phyloP scores from a whole-genome alignment of 2,113 vertebrate genomes.

The Alligator sinensis region DNA sequence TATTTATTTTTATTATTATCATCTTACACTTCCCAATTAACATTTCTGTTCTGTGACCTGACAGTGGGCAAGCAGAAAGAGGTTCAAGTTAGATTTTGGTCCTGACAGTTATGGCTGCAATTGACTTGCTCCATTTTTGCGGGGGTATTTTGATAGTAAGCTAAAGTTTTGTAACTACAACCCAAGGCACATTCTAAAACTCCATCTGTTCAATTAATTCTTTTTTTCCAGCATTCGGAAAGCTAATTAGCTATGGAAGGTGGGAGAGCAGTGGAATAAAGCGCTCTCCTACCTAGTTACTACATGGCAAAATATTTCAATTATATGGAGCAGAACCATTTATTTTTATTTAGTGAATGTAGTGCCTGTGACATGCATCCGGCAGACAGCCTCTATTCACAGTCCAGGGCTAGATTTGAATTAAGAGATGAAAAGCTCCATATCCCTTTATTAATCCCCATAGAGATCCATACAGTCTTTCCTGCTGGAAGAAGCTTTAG shows the following conservation, averaged over 20 bases:
- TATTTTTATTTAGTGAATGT: conserved; percentile 60
- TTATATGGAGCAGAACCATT: conserved; percentile 19
- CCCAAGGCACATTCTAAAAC: not conserved
- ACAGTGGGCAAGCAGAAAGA: not conserved
- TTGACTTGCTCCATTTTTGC: conserved; percentile 8
- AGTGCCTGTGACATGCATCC: conserved; percentile 40
- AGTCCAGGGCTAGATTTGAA: conserved; percentile 63
- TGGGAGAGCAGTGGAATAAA: not conserved
- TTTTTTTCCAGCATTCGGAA: conserved; percentile 17
- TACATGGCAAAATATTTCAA: not conserved
- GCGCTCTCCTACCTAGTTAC: conserved; percentile 20
- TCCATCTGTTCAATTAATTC: conserved; percentile 35
- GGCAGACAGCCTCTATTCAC: conserved; percentile 29
- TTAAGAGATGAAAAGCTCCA: not conserved
- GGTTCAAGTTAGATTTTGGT: not conserved
- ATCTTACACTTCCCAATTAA: too few species aligned
- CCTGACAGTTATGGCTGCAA: conserved; percentile 13
- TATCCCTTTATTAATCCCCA: not conserved
- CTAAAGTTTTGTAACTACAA: conserved; percentile 30
- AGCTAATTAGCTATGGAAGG: conserved; percentile 54
- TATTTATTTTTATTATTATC: too few species aligned
- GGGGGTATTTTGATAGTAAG: conserved; percentile 29
- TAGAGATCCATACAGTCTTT: not conserved
- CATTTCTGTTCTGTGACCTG: too few species aligned
- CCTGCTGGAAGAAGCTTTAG: conserved; percentile 17